phyloP scores from a whole-genome alignment of 2,113 vertebrate genomes.

The Anseranas semipalmata region DNA sequence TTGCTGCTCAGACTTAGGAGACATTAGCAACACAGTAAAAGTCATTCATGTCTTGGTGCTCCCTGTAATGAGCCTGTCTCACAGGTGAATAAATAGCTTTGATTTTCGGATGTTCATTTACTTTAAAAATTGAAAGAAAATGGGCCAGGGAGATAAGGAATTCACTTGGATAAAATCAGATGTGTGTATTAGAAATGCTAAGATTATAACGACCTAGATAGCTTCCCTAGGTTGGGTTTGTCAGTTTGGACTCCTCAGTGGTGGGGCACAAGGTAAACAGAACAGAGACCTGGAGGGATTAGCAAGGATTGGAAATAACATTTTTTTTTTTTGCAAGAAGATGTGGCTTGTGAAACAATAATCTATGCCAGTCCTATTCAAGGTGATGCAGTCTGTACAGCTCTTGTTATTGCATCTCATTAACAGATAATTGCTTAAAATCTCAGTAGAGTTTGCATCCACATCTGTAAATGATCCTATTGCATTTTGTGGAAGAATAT shows the following conservation, averaged over 20 bases:
- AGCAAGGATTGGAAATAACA: background rate
- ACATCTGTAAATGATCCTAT: background rate
- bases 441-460: background rate
- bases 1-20: background rate
- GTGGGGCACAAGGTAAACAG: background rate
- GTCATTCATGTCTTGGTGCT: background rate
- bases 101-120: background rate
- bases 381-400: background rate
- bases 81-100: background rate
- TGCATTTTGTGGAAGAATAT: background rate
- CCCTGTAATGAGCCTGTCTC: background rate
- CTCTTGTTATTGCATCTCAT: background rate
- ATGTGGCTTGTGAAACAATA: background rate
- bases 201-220: background rate
- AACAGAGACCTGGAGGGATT: background rate
- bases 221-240: background rate
- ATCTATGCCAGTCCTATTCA: background rate
- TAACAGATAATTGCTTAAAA: constrained; percentile 5
- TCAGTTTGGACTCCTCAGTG: background rate
- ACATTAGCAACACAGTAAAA: background rate
- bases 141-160: background rate
- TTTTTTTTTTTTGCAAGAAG: background rate
- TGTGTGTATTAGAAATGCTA: background rate
- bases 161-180: background rate
- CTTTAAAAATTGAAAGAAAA: background rate